Percentiles rank a stretch among this genome's conserved stretches.
phyloP scores from a whole-genome alignment of 2,797 vertebrate species.

The Chelmon rostratus region DNA sequence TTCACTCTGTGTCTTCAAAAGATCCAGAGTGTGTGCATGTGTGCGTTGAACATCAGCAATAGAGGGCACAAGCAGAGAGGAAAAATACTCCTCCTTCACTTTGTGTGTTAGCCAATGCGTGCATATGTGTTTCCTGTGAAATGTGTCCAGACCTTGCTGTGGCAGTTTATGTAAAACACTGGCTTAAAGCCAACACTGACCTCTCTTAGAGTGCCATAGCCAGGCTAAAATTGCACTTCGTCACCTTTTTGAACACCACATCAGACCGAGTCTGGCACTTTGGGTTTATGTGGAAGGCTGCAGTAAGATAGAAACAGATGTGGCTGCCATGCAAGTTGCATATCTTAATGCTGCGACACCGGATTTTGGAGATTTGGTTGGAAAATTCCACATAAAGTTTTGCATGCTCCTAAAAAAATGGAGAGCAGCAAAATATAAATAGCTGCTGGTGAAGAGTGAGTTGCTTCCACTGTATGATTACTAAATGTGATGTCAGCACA shows the following conservation, averaged over 20 bases:
- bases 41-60: conserved; percentile 18
- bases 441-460: conserved; percentile 7
- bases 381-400: conserved; percentile 11
- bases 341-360: conserved; percentile 23
- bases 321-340: neutral
- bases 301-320: conserved; percentile 32
- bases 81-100: conserved; percentile 15
- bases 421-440: conserved; percentile 24
- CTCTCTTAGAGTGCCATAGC: conserved; percentile 44
- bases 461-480: conserved; percentile 10
- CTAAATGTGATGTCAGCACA: conserved; percentile 19
- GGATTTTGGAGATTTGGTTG: conserved; percentile 6
- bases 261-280: conserved; percentile 16
- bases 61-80: neutral
- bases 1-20: neutral
- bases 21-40: neutral
- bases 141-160: conserved; percentile 64
- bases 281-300: conserved; percentile 1
- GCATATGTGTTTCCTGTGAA: conserved; percentile 60
- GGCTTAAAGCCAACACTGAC: conserved; percentile 56
- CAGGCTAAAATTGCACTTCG: conserved; percentile 30
- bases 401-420: conserved; percentile 16
- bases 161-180: conserved; percentile 68
- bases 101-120: conserved; percentile 26
- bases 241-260: conserved; percentile 33